Base-by-base conservation (phyloP, 1,140 invertebrate species). In the Drosophila pallidifrons region DNA sequence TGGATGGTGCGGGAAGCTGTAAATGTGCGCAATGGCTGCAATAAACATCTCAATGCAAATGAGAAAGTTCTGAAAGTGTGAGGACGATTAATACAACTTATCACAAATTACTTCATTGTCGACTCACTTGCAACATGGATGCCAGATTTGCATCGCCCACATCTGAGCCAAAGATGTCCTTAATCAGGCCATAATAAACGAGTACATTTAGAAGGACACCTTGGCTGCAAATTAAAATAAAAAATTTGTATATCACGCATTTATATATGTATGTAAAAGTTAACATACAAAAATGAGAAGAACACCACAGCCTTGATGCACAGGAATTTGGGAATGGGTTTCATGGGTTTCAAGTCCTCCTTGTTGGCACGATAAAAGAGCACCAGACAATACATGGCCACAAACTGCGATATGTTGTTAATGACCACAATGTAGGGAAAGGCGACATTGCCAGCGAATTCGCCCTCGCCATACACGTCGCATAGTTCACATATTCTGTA, bases 31-130 rank as follows among this genome's bases (percentile, higher is more conserved):
- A 10, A 99, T 95, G 0, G 98, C 97, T 7, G 98, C 98, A 75
- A 99, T 91, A 91, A 99, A 99, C 98, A 99, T 99, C 93, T 99
- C 98, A 83, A 99, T 98, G 87, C 98, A 99, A 67, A 99, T 98
- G 52, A 98, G 93, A 93, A 99, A 99, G 94, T 99, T 97, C 96
- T 98, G 93, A 85, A 89, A 77, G 58, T 13, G 7, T 20, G 15
- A 32, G n/a, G 6, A 59, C 45, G 54, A 55, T 43, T 54, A n/a
- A 8, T 60, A 66, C 75, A 13, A 63, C 1, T 41, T 20, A 2
- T 11, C 5, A 16, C 3, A 11, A 5, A 35, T 11, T 15, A 16
- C 3, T 41, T 13, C 6, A 35, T 25, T 3, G 28, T 35, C 6
- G 6, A 60, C 83, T 81, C 93, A 96, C 96, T 94, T 98, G 97